Conservation (phyloP, 2,888 invertebrate genomes). For the Pristionchus arcanus region DNA sequence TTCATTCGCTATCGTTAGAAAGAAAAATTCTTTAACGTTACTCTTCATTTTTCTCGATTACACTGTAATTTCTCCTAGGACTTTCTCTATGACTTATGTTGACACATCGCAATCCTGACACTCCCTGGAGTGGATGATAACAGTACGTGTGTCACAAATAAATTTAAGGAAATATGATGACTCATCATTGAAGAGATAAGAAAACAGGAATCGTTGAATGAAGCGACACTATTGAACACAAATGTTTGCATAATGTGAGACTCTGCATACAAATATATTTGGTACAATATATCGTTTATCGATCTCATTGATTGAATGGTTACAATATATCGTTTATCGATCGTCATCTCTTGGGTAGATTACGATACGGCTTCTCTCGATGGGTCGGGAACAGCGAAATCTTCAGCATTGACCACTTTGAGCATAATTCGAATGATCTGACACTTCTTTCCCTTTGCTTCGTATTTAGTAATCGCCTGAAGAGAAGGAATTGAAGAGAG, state of each 20-base stretch:
- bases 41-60: too few relatives aligned
- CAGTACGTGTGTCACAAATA: too few relatives aligned
- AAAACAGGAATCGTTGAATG: too few relatives aligned
- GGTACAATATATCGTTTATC: not conserved
- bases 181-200: too few relatives aligned
- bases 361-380: slow-evolving; percentile 50
- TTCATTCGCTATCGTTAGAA: too few relatives aligned
- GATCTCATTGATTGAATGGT: slow-evolving; percentile 24
- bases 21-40: too few relatives aligned
- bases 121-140: too few relatives aligned
- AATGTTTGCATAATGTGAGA: not conserved
- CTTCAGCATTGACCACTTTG: slow-evolving; percentile 52
- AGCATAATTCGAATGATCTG: slow-evolving; percentile 50
- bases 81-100: too few relatives aligned
- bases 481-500: not conserved
- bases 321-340: slow-evolving; percentile 45
- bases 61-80: too few relatives aligned
- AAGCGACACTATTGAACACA: too few relatives aligned
- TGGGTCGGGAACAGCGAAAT: slow-evolving; percentile 51
- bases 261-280: not conserved
- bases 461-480: slow-evolving; percentile 31
- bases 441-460: slow-evolving; percentile 45
- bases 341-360: slow-evolving; percentile 8
- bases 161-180: too few relatives aligned
- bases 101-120: too few relatives aligned